Percentiles rank a stretch among this genome's conserved stretches.
phyloP scores from a whole-genome alignment of 2,888 invertebrate genomes.

The Cremastobaeus sp. region DNA sequence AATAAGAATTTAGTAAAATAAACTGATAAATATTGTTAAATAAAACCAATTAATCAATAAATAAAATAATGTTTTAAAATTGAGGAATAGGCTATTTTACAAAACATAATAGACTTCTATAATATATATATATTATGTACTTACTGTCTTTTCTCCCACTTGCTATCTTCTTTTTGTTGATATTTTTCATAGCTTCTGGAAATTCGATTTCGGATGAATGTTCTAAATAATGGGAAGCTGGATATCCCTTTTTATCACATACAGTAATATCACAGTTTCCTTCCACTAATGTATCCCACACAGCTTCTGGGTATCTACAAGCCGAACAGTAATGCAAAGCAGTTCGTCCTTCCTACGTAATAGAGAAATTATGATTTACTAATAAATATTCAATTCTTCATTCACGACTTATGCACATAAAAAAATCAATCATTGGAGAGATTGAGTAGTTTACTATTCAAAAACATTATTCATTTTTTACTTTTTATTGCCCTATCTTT shows the following conservation, averaged over 20 bases:
- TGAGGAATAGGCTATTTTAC: too few relatives aligned
- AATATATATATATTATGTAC: constrained; percentile 56
- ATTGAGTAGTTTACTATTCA: too few relatives aligned
- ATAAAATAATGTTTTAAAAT: too few relatives aligned
- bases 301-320: constrained; percentile 80
- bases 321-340: constrained; percentile 84
- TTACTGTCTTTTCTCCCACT: constrained; percentile 70
- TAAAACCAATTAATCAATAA: too few relatives aligned
- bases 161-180: constrained; percentile 63
- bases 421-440: not conserved
- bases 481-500: too few relatives aligned
- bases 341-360: constrained; percentile 82
- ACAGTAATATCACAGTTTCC: constrained; percentile 83
- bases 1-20: too few relatives aligned
- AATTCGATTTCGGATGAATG: constrained; percentile 80
- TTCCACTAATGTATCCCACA: constrained; percentile 82
- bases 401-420: not conserved
- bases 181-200: constrained; percentile 75
- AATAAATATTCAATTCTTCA: not conserved
- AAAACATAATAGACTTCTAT: too few relatives aligned
- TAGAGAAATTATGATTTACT: too few relatives aligned
- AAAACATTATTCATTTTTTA: too few relatives aligned
- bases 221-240: constrained; percentile 81
- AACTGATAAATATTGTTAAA: too few relatives aligned
- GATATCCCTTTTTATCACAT: constrained; percentile 81